Evolutionary conservation across 2,113 vertebrate species (phyloP).

Genomic region (Hystrix brachyura): DNA sequence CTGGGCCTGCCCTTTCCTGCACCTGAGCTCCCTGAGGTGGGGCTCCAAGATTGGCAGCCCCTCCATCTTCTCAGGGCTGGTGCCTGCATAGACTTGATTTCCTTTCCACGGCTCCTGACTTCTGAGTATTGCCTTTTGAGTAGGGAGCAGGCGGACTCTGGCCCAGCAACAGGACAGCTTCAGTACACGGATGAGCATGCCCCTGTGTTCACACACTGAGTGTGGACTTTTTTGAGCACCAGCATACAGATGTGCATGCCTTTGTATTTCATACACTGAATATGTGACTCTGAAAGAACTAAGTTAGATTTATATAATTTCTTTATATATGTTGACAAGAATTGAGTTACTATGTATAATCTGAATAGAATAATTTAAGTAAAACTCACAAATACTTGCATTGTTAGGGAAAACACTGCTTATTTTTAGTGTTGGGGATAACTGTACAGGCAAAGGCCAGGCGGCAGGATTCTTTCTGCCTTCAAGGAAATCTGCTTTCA

Average conservation of each 20-base stretch:
- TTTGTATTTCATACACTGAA: not conserved
- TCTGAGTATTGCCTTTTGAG: no score
- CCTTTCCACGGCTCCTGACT: not conserved
- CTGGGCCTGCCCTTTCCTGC: not conserved
- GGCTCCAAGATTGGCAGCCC: not conserved
- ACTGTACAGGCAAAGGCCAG: not conserved
- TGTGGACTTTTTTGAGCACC: not conserved
- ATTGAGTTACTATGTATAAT: slow-evolving; percentile 24
- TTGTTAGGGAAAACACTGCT: not conserved
- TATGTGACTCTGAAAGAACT: not conserved
- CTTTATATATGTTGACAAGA: not conserved
- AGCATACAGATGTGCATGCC: not conserved
- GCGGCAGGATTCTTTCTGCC: not conserved
- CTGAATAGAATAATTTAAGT: not conserved
- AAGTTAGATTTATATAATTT: not conserved
- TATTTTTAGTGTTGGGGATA: not conserved
- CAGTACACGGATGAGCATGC: not conserved
- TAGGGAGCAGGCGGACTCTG: not conserved
- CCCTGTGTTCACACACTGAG: not conserved
- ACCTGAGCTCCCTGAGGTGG: not conserved
- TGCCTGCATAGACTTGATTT: not conserved
- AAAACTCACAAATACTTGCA: not conserved
- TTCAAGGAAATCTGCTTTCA: slow-evolving; percentile 35
- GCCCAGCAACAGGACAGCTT: no score
- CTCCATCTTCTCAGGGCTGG: not conserved